These are phyloP conservation scores for Anser brachyrhynchus DNA, from an alignment of 2,113 vertebrate species.

Conservation along the genomic window DNA sequence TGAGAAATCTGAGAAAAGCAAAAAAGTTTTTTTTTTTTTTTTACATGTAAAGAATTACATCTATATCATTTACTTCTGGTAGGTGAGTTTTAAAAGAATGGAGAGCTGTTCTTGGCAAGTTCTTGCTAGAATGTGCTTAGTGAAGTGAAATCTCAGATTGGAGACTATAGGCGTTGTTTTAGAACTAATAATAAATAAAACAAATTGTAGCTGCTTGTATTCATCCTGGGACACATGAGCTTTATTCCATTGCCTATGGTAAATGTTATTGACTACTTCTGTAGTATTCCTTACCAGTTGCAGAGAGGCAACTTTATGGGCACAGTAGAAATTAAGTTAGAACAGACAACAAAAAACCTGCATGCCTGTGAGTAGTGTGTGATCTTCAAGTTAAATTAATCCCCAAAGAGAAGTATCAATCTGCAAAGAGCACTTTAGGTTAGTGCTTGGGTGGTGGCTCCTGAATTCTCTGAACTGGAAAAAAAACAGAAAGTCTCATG, in stretches of 20 bases:
- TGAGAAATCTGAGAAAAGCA: not conserved
- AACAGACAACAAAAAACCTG: not conserved
- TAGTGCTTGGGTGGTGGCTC: not conserved
- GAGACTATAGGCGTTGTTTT: not conserved
- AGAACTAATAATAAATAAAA: not conserved
- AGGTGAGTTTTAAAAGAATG: not conserved
- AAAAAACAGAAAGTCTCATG: not conserved
- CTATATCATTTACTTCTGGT: not conserved
- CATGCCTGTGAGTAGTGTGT: not conserved
- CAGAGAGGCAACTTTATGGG: not conserved
- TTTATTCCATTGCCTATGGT: not conserved
- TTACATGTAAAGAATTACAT: not conserved
- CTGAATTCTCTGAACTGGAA: not conserved
- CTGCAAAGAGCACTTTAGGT: not conserved
- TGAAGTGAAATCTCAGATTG: not conserved
- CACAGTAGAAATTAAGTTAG: not conserved
- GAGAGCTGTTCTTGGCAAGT: not conserved
- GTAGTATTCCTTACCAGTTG: not conserved
- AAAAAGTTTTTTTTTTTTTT: not conserved
- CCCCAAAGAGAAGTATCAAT: not conserved
- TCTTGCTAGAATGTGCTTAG: not conserved
- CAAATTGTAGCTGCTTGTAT: not conserved
- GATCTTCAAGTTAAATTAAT: not conserved
- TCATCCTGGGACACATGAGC: fast-evolving
- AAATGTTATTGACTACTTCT: not conserved